Evolutionary conservation across 1,140 invertebrate genomes (phyloP), one percentile per base, ranked within the genome.

Genomic region (Drosophila arawakana): DNA sequence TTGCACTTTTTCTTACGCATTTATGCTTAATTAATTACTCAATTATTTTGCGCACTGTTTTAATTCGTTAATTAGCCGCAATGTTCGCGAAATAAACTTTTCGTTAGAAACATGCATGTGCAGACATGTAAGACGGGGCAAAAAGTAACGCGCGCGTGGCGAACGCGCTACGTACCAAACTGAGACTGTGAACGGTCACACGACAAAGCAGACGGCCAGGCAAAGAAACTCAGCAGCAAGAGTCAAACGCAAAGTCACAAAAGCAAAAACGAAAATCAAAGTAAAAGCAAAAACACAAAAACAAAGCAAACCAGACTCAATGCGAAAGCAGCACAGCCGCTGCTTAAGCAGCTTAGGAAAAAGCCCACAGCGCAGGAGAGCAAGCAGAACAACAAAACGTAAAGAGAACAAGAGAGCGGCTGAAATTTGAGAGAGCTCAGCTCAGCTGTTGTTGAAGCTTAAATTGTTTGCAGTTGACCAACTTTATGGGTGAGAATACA

Each of bases 121-220:
- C 21, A 61, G 13, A 59, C 44, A 61, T 54, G 47, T 50, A 39
- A 54, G 15, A 47, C 44, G 15, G 55, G 41, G 6, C 25, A 43
- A 47, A 47, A 50, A 46, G 58, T 66, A 55, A 71, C 61, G 78
- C 75, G 81, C 83, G 84, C 83, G 80, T 88, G 76, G 80, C 84
- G 80, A 78, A 78, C 83, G 76, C 84, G 73, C 77, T 47, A 66
- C 70, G 74, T 71, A 72, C 59, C 80, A 89, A 88, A 89, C 74
- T 84, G 74, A 79, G 73, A 79, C 76, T 78, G 76, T 65, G 60
- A 67, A 37, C 21, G 35, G 49, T 43, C 57, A 34, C 62, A 66
- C 52, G 60, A 34, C 50, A 47, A 47, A 47, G 57, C 57, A 44
- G 44, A 35, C 57, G 57, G 37, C 57, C 62, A 55, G 44, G 57